Base-by-base conservation (phyloP, 2,888 invertebrate species). In the Belgica antarctica region DNA sequence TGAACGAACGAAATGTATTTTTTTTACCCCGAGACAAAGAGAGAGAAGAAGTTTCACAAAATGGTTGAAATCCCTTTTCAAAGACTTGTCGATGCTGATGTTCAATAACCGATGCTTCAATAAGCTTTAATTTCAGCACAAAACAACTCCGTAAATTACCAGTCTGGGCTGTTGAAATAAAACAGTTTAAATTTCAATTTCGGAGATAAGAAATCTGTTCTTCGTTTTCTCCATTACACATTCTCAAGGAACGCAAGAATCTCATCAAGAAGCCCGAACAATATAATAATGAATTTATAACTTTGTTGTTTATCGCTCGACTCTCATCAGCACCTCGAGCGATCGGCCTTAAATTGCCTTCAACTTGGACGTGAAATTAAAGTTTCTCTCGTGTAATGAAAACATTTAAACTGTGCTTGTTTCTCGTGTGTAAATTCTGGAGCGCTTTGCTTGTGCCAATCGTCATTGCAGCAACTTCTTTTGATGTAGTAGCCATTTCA, bases 1-100 rank as follows among this genome's bases (percentile, higher is more conserved):
- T 41, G 41, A 66, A 66, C 47, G 47, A 66, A 66, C 27, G 65
- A 66, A 36, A 66, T 52, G 24, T 52, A 22, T 52, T n/a, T n/a
- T n/a, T n/a, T n/a, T n/a, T n/a, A n/a, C n/a, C n/a, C n/a, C 24
- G 52, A 52, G 41, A 41, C 41, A 41, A 41, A 52, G 3, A 46
- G 12, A 17, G n/a, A 10, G 46, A 15, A 19, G 5, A 52, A 22
- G 52, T 52, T 52, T 7, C 52, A 22, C 52, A 52, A 52, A 52
- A 52, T 22, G 52, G 22, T 22, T 19, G 24, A 46, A n/a, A 52
- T 22, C 24, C 52, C 24, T 52, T 52, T 52, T 52, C 19, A 46
- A 8, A 46, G 46, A 46, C 4, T 46, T 15, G 15, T 5, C 46
- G 46, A 46, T n/a, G 31, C 5, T 10, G 31, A 31, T 41, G 41